Evolutionary conservation across 1,140 invertebrate species (phyloP).

Genomic region (Neotoxoptera formosana): DNA sequence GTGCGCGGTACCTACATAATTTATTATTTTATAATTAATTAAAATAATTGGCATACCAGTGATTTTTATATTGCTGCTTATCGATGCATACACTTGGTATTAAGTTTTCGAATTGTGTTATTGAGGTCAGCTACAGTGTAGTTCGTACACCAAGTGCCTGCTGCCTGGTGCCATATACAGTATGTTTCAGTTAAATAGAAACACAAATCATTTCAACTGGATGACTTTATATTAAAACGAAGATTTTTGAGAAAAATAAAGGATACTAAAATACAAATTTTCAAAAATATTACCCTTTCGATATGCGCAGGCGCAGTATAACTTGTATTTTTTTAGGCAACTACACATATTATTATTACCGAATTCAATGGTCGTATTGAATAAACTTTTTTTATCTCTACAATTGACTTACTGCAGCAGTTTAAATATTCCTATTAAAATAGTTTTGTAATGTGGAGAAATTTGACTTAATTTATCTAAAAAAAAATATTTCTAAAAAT

Average conservation of each 20-base stretch:
- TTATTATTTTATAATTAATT: background rate
- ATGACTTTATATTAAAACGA: background rate
- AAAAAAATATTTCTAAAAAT: background rate
- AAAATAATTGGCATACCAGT: background rate
- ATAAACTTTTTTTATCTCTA: background rate
- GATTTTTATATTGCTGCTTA: background rate
- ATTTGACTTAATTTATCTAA: background rate
- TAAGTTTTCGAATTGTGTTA: background rate
- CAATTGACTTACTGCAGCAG: background rate
- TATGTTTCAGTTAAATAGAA: background rate
- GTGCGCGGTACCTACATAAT: background rate
- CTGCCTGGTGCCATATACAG: background rate
- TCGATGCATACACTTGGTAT: background rate
- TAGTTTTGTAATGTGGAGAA: background rate
- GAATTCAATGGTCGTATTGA: background rate
- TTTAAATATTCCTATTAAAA: background rate
- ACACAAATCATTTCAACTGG: background rate
- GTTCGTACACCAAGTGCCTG: background rate
- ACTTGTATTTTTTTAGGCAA: background rate
- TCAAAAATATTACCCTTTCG: background rate
- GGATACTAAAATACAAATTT: background rate
- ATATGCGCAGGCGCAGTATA: background rate
- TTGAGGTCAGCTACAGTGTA: background rate
- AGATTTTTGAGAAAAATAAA: background rate
- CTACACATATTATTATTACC: background rate